Conservation (phyloP, 1,140 invertebrate species). For the Aphis craccivora region DNA sequence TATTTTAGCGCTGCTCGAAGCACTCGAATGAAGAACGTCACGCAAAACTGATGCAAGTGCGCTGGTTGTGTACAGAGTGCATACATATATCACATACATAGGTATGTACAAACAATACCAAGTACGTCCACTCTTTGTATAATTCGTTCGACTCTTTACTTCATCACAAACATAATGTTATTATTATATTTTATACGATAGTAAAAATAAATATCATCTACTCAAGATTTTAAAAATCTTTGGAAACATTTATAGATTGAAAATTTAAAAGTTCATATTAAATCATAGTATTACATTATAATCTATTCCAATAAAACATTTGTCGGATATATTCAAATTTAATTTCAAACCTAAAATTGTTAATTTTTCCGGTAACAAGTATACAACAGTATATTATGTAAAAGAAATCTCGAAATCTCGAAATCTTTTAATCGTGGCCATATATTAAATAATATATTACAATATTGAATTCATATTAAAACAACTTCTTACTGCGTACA, state of each 20-base stretch:
- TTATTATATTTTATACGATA: not conserved
- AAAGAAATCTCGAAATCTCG: not conserved
- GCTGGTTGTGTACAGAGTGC: not conserved
- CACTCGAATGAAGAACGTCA: not conserved
- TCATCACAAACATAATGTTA: not conserved
- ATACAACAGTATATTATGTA: not conserved
- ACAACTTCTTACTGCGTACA: too few relatives aligned
- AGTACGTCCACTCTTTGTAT: not conserved
- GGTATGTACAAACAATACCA: not conserved
- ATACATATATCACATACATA: not conserved
- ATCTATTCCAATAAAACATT: too few relatives aligned
- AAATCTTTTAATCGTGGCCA: too few relatives aligned
- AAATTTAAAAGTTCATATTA: not conserved
- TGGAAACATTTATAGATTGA: not conserved
- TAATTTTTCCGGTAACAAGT: not conserved
- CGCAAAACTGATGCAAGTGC: not conserved
- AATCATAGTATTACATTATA: too few relatives aligned
- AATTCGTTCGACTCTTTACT: not conserved
- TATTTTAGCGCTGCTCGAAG: not conserved
- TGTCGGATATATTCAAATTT: not conserved
- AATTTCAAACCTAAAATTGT: not conserved
- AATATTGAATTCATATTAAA: too few relatives aligned
- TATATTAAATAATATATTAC: too few relatives aligned
- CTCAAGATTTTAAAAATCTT: not conserved
- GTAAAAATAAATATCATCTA: not conserved